Evolutionary conservation across 2,797 vertebrate genomes (phyloP), one percentile per base, ranked within the genome.

Genomic region (Staurois parvus): DNA sequence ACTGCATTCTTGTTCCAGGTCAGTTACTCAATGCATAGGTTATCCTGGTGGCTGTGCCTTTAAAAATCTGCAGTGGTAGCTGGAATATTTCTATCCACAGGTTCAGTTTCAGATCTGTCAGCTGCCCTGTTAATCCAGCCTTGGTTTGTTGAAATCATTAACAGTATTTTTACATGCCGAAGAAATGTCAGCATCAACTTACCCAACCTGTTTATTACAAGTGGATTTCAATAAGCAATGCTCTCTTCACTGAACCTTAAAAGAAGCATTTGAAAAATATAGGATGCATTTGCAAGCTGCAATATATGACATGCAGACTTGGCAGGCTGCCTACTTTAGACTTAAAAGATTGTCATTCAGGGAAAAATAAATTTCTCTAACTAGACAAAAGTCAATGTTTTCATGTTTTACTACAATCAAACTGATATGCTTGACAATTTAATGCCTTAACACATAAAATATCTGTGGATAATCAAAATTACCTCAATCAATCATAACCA

Each of bases 311-410:
- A 95, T 87, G 86, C 85, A 89, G 89, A 93, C 86, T 92, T 95
- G 94, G 94, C 95, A 94, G 90, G 87, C 90, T 94, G 95, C 96
- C 95, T 96, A 90, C 91, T 90, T 95, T 93, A 91, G 94, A 92
- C 94, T 95, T 94, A 96, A 97, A 96, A 91, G 92, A 95, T 93
- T 96, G 94, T 95, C 95, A 95, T 93, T 93, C 90, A 92, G 94
- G 93, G 94, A 94, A 94, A 97, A 96, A 96, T 95, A 96, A 95
- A 94, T 94, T 96, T 95, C 91, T 95, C 91, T 94, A 95, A 95
- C 93, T 91, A 94, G 94, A 94, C 93, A 95, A 94, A 96, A 96
- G 94, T 96, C 94, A 97, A 94, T 93, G 94, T 96, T 96, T 96
- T 96, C 92, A 92, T 94, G 93, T 95, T 96, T 95, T 94, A 94